Evolutionary conservation across 2,888 invertebrate species (phyloP).

Genomic region (Dusona sp.): DNA sequence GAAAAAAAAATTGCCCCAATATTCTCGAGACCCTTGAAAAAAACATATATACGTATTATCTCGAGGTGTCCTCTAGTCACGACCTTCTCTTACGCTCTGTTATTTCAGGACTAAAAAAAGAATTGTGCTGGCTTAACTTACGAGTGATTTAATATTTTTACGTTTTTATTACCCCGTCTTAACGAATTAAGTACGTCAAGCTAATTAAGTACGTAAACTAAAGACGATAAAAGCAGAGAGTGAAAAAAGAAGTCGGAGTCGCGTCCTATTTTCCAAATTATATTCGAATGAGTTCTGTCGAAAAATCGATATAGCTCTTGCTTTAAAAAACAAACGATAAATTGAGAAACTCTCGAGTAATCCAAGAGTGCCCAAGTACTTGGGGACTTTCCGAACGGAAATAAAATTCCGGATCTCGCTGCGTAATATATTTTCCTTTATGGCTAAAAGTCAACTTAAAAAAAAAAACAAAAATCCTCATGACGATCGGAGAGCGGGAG

Average conservation of each 20-base stretch:
- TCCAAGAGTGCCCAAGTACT: not conserved
- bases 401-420: conserved; percentile 36
- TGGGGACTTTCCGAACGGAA: conserved; percentile 22
- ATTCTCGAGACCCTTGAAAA: conserved; percentile 41
- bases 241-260: not conserved
- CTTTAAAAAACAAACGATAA: conserved; percentile 26
- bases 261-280: not conserved
- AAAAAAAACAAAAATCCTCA: not conserved
- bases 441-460: conserved; percentile 4
- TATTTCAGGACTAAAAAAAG: conserved; percentile 6
- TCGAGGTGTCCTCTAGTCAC: not conserved
- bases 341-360: conserved; percentile 22
- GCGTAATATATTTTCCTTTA: conserved; percentile 41
- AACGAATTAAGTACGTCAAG: not conserved
- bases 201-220: not conserved
- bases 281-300: not conserved
- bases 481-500: not conserved
- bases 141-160: conserved; percentile 1
- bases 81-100: conserved; percentile 9
- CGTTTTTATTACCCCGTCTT: not conserved
- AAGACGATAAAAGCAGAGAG: not conserved
- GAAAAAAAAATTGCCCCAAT: conserved; percentile 53
- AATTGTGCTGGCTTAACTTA: not conserved
- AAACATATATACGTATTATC: conserved; percentile 7
- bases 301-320: not conserved